These are phyloP conservation scores for Ptyas mucosa DNA, from an alignment of 2,113 vertebrate genomes.

Conservation along the genomic window DNA sequence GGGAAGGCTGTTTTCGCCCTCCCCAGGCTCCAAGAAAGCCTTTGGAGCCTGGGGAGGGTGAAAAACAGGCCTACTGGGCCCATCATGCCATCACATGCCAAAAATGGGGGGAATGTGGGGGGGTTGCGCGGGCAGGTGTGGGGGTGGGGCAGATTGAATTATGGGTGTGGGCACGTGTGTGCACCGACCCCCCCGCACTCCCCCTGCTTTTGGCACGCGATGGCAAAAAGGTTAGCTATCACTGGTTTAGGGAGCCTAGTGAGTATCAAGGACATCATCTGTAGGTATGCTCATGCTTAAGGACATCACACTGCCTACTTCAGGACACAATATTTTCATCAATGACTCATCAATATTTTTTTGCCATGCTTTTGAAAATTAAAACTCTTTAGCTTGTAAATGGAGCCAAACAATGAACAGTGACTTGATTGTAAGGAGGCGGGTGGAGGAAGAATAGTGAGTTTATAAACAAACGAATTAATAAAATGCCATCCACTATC, in stretches of 20 bases:
- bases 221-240: too few species aligned
- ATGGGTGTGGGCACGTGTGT: too few species aligned
- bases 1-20: too few species aligned
- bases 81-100: too few species aligned
- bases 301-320: neutral
- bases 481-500: conserved; percentile 33
- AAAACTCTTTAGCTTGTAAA: neutral
- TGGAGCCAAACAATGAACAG: conserved; percentile 13
- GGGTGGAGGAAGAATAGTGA: neutral
- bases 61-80: too few species aligned
- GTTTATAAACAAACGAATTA: neutral
- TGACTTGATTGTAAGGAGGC: conserved; percentile 4
- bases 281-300: neutral
- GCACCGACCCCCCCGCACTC: too few species aligned
- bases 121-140: too few species aligned
- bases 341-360: neutral
- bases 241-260: neutral
- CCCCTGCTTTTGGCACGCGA: too few species aligned
- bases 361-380: neutral
- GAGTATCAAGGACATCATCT: neutral
- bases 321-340: neutral
- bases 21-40: too few species aligned
- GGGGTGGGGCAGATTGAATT: too few species aligned
- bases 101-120: too few species aligned
- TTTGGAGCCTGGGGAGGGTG: too few species aligned